Conservation (phyloP, 1,140 invertebrate genomes). For the Diorhabda elongata region DNA sequence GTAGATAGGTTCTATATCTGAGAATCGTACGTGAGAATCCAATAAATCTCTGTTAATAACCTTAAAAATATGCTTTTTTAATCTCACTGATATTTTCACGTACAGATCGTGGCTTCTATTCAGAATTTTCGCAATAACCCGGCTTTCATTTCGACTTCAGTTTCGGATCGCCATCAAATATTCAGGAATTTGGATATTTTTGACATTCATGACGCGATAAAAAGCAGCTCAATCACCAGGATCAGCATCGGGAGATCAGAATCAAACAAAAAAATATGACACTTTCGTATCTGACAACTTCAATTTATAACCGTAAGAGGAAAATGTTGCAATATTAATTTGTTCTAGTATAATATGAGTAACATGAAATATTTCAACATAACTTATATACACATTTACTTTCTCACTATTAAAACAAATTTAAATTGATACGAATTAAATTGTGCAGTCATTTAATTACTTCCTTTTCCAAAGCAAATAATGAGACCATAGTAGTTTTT, state of each 20-base stretch:
- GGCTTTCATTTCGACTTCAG: not conserved
- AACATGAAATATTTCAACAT: too few species aligned
- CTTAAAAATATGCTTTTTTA: not conserved
- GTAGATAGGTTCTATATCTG: too few species aligned
- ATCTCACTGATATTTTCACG: not conserved
- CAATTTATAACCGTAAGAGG: too few species aligned
- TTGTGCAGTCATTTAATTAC: too few species aligned
- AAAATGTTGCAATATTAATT: too few species aligned
- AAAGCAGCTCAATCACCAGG: not conserved
- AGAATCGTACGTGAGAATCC: not conserved
- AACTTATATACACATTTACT: too few species aligned
- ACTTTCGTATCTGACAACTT: too few species aligned
- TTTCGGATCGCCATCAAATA: not conserved
- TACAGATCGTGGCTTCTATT: not conserved
- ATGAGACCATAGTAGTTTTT: too few species aligned
- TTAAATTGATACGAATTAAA: too few species aligned
- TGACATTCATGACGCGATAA: not conserved
- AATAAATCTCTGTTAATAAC: not conserved
- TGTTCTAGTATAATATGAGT: too few species aligned
- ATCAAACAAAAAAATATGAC: not conserved
- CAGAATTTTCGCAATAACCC: conserved; percentile 2
- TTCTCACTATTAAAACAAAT: too few species aligned
- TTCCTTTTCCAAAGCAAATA: too few species aligned
- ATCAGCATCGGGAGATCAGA: not conserved
- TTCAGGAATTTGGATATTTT: not conserved